These are phyloP conservation scores for Pluvianellus socialis DNA, from an alignment of 2,113 vertebrate species.

Conservation along the genomic window DNA sequence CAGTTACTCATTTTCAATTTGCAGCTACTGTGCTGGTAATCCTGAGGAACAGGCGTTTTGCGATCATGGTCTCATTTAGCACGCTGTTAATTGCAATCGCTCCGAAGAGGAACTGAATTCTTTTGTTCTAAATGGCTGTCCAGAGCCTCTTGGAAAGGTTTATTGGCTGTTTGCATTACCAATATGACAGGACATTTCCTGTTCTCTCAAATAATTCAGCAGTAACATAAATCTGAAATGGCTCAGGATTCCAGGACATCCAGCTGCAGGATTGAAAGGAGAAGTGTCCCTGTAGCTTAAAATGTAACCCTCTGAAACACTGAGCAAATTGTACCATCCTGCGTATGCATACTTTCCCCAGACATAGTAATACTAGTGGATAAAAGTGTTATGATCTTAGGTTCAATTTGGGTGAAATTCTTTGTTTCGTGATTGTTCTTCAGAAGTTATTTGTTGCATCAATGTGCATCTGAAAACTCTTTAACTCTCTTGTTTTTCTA, in stretches of 20 bases:
- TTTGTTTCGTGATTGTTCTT: neutral
- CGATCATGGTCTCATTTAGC: neutral
- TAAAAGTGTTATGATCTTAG: neutral
- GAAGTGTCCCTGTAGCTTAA: neutral
- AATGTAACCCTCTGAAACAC: neutral
- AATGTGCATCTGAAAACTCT: neutral
- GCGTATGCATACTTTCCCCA: rapidly evolving
- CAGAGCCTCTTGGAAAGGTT: neutral
- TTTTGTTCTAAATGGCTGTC: neutral
- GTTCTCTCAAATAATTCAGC: neutral
- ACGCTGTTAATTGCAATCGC: neutral
- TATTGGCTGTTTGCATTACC: neutral
- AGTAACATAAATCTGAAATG: neutral
- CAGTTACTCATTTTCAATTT: neutral
- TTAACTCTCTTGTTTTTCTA: neutral
- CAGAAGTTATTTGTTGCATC: neutral
- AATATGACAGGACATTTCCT: neutral
- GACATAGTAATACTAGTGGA: neutral
- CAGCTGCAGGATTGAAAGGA: neutral
- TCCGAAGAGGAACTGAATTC: neutral
- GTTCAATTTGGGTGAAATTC: neutral
- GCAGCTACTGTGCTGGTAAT: neutral
- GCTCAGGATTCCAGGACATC: neutral
- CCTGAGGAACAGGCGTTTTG: neutral
- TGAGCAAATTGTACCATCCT: neutral